Evolutionary conservation across 1,140 invertebrate genomes (phyloP).

Genomic region (Sminthurides bifidus): DNA sequence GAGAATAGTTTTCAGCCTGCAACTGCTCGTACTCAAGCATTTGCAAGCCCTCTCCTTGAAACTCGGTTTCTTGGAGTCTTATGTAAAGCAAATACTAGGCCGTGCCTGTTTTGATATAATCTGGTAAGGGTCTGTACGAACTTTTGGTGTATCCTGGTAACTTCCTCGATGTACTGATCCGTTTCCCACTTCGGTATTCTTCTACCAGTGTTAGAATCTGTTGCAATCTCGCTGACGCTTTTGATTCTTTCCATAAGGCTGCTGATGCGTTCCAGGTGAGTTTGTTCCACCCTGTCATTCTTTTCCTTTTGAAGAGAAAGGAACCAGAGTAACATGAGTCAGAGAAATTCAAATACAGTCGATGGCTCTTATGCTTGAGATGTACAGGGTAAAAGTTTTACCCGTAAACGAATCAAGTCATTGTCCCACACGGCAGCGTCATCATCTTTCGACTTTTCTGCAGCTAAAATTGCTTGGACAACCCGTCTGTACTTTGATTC

Average conservation of each 20-base stretch:
- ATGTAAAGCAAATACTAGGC: constrained; percentile 14
- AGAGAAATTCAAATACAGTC: constrained; percentile 1
- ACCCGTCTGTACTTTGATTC: constrained; percentile 5
- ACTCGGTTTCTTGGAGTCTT: constrained; percentile 15
- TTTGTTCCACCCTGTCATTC: constrained; percentile 3
- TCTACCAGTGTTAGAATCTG: constrained; percentile 21
- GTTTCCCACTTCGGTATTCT: constrained; percentile 13
- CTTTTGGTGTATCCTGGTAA: constrained; percentile 14
- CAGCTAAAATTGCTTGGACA: not conserved
- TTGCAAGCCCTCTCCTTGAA: constrained; percentile 16
- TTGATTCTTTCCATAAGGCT: constrained; percentile 6
- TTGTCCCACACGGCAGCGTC: not conserved
- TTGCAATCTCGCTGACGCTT: constrained; percentile 5
- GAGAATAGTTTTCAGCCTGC: constrained; percentile 12
- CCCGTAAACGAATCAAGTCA: no score
- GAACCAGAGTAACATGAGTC: no score
- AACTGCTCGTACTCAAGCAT: constrained; percentile 24
- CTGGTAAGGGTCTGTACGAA: constrained; percentile 9
- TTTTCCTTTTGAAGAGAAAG: no score
- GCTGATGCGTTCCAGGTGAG: not conserved
- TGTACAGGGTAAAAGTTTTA: not conserved
- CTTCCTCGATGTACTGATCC: constrained; percentile 11
- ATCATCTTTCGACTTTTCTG: constrained; percentile 6
- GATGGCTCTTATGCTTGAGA: constrained; percentile 3
- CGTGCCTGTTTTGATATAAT: constrained; percentile 14